Conservation (phyloP, 2,888 invertebrate species). For the Octonoba sinensis region DNA sequence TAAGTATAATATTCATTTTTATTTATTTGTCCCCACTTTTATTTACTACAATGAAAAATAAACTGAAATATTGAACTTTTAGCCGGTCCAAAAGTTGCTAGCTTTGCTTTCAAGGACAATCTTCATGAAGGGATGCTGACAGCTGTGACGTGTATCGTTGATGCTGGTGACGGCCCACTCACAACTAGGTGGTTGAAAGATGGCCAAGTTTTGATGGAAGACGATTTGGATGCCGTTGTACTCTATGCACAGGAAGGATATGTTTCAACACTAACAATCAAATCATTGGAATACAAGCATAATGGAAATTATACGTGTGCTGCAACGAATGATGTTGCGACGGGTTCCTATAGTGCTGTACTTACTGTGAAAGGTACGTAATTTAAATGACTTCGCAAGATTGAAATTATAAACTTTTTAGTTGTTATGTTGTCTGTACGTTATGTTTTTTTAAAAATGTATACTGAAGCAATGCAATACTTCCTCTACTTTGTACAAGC, state of each 20-base stretch:
- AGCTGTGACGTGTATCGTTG: conserved; percentile 61
- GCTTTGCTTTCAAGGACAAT: conserved; percentile 57
- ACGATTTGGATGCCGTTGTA: conserved; percentile 44
- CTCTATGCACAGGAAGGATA: conserved; percentile 63
- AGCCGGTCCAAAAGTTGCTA: conserved; percentile 61
- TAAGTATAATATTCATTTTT: too few species aligned
- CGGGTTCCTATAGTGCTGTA: conserved; percentile 68
- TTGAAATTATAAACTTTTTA: background rate
- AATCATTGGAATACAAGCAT: conserved; percentile 69
- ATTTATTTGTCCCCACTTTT: too few species aligned
- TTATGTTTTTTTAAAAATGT: too few species aligned
- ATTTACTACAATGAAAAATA: too few species aligned
- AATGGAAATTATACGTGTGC: conserved; percentile 70
- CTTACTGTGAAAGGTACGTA: conserved; percentile 65
- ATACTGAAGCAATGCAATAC: too few species aligned
- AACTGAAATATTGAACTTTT: conserved; percentile 1
- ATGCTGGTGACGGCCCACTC: conserved; percentile 68
- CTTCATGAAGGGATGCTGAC: conserved; percentile 61
- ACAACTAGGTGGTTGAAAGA: conserved; percentile 71
- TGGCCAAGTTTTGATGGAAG: conserved; percentile 68
- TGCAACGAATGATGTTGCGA: conserved; percentile 69
- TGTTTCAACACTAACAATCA: conserved; percentile 69
- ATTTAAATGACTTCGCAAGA: background rate
- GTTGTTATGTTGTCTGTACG: too few species aligned
- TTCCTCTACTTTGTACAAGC: too few species aligned